Evolutionary conservation across 2,888 invertebrate genomes (phyloP), one percentile per base, ranked within the genome.

Genomic region (Chalcosyrphus nemorum): DNA sequence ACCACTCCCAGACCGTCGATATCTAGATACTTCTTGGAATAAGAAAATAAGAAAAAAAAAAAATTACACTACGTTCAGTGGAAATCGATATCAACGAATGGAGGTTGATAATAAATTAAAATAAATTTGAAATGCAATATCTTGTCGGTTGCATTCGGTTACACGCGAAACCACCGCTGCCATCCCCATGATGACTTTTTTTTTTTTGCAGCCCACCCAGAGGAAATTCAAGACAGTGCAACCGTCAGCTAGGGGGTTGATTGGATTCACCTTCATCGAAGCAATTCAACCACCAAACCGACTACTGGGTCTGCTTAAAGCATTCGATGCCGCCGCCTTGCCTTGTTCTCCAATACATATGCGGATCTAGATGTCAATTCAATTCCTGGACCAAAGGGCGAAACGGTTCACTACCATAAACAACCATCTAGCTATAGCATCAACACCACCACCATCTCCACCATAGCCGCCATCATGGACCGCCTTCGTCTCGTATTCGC

Each of bases 211-310:
- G n/a, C 7, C 17, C 17, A 29, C 54, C 63, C 54, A 7, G 9
- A 45, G 56, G 65, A 75, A 66, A 66, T 66, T 47, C 21, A 57
- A 75, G 65, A 75, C 50, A 65, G 38, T 66, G 75, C 75, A 75
- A 7, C 47, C n/a, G n/a, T n/a, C n/a, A n/a, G n/a, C n/a, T n/a
- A n/a, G 6, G 29, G 38, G 19, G 59, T 27, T 6, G 56, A 9
- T 74, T 35, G 19, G 35, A 45, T 41, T 66, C 56, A 65, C 65
- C 35, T 65, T 38, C 56, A 45, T 19, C 11, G 38, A 19, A 65
- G 61, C 72, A 32, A 19, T 13, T 6, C 71, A 17, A 47, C 15
- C 52, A 24, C 35, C 50, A 35, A n/a, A 29, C 17, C 9, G n/a
- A 47, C 47, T 17, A 11, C 38, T 17, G 15, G 38, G 13, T 19